These are phyloP conservation scores for Cacoxenus indagator DNA, from an alignment of 2,888 invertebrate genomes.

Conservation along the genomic window DNA sequence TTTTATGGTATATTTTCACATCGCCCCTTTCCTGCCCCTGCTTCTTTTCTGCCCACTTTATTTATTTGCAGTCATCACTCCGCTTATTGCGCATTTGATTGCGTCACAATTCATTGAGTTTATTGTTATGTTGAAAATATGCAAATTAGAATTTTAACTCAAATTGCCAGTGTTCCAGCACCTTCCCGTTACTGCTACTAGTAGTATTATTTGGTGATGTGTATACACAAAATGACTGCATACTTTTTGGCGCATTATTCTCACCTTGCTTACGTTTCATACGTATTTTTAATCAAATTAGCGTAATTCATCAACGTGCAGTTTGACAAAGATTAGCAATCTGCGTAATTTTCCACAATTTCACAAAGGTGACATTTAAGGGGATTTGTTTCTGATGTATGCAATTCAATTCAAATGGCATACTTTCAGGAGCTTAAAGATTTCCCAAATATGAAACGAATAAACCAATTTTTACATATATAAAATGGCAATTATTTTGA, in stretches of 20 bases:
- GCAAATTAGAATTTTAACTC: conserved; percentile 57
- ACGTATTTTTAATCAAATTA: conserved; percentile 9
- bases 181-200: neutral
- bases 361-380: too few relatives aligned
- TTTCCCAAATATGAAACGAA: too few relatives aligned
- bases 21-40: neutral
- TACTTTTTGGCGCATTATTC: neutral
- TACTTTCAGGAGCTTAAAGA: too few relatives aligned
- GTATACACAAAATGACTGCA: neutral
- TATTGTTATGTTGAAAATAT: conserved; percentile 61
- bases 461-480: too few relatives aligned
- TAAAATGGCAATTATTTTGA: too few relatives aligned
- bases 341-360: neutral
- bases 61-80: conserved; percentile 9
- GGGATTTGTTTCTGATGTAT: neutral
- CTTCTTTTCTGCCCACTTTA: conserved; percentile 11
- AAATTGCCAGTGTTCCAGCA: conserved; percentile 12
- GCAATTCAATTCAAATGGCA: neutral
- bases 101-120: conserved; percentile 56
- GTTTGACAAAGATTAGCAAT: neutral
- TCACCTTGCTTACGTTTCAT: neutral
- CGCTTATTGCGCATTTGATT: conserved; percentile 31
- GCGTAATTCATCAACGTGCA: conserved; percentile 5
- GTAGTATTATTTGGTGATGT: neutral
- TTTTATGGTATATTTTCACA: neutral